Percentiles rank a stretch among this genome's conserved stretches.
Evolutionary conservation across 1,140 invertebrate genomes (phyloP).

Genomic region (Medauroidea extradentata): DNA sequence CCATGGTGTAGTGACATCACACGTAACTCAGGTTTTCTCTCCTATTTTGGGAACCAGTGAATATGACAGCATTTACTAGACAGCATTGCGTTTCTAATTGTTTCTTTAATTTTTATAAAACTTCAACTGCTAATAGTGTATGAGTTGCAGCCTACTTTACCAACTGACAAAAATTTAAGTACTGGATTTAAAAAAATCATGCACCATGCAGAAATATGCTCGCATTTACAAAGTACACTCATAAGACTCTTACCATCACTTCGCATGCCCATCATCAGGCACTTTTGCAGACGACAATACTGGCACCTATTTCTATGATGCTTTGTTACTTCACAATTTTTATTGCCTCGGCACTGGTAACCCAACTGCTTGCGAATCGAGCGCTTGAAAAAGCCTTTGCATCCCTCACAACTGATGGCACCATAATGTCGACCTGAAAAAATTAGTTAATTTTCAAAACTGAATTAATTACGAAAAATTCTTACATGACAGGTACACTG

Average conservation of each 20-base stretch:
- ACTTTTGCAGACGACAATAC: slow-evolving; percentile 96
- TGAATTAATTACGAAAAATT: not conserved
- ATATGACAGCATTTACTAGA: too few relatives aligned
- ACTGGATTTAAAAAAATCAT: slow-evolving; percentile 10
- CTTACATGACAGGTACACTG: too few relatives aligned
- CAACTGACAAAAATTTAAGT: too few relatives aligned
- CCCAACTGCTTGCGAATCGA: slow-evolving; percentile 92
- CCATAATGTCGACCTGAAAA: slow-evolving; percentile 81
- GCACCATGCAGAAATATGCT: not conserved
- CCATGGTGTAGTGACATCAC: too few relatives aligned
- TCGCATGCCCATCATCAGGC: slow-evolving; percentile 93
- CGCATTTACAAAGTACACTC: slow-evolving; percentile 1
- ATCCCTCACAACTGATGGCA: slow-evolving; percentile 89
- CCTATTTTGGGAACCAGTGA: too few relatives aligned
- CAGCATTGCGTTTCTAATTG: too few relatives aligned
- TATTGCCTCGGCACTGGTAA: slow-evolving; percentile 90
- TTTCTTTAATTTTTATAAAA: too few relatives aligned
- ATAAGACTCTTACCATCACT: slow-evolving; percentile 86
- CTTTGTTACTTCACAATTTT: slow-evolving; percentile 96
- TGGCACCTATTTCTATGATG: slow-evolving; percentile 96
- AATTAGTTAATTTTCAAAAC: not conserved
- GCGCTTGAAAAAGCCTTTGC: slow-evolving; percentile 89
- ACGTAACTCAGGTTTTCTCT: too few relatives aligned
- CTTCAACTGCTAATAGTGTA: too few relatives aligned
- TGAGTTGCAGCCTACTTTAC: too few relatives aligned